phyloP scores from a whole-genome alignment of 2,113 vertebrate species.

The Leucosticte australis region DNA sequence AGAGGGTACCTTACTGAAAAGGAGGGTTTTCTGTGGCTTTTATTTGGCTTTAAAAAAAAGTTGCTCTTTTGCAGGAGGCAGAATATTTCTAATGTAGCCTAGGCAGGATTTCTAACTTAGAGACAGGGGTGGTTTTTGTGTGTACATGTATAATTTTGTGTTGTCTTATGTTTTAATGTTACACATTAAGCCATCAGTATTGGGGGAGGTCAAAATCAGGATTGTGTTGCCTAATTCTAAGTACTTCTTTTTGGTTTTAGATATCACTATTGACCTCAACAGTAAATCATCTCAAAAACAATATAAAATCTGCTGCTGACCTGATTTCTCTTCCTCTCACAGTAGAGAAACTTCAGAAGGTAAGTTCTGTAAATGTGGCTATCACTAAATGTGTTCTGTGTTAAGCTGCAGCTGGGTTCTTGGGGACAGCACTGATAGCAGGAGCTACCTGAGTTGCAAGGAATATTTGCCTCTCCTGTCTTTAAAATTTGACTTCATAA shows the following conservation, averaged over 20 bases:
- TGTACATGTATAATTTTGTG: background rate
- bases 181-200: background rate
- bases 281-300: constrained; percentile 90
- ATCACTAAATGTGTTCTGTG: background rate
- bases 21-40: background rate
- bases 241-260: constrained; percentile 60
- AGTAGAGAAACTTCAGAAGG: constrained; percentile 96
- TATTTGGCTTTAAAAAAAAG: background rate
- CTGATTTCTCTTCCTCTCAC: constrained; percentile 89
- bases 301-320: constrained; percentile 91
- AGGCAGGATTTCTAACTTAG: background rate
- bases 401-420: background rate
- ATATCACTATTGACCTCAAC: constrained; percentile 83
- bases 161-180: background rate
- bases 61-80: background rate
- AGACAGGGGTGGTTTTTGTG: background rate
- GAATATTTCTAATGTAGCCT: background rate
- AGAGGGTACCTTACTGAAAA: background rate
- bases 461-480: background rate
- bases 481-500: background rate
- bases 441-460: background rate
- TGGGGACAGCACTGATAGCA: background rate
- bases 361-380: constrained; percentile 43
- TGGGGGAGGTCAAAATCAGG: background rate
- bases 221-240: background rate